Conservation (phyloP, 2,888 invertebrate species). For the Camponotus fellah region DNA sequence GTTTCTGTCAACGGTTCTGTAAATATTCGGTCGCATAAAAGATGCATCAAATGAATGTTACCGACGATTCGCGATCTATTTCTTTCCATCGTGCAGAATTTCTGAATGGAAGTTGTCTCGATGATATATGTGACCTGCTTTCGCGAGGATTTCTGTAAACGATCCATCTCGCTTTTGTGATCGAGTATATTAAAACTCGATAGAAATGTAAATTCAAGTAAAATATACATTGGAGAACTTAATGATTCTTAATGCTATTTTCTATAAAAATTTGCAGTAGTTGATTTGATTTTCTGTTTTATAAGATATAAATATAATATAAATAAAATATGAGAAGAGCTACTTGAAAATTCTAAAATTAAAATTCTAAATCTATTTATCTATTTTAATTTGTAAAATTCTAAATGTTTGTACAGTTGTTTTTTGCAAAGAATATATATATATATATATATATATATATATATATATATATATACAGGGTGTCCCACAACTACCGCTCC, state of each 20-base stretch:
- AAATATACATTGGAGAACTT: conserved; percentile 6
- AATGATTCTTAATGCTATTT: background rate
- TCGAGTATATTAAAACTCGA: background rate
- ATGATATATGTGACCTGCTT: conserved; percentile 42
- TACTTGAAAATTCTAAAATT: conserved; percentile 1
- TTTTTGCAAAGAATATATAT: background rate
- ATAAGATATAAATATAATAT: background rate
- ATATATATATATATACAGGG: background rate
- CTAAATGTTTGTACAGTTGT: background rate
- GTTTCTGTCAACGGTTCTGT: conserved; percentile 14
- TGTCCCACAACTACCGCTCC: no score
- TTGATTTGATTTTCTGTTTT: background rate
- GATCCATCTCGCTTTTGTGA: conserved; percentile 36
- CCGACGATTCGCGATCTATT: conserved; percentile 1
- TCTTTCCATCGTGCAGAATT: background rate
- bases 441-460: background rate
- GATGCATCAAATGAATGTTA: background rate
- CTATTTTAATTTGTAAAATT: no score
- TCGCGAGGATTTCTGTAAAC: conserved; percentile 23
- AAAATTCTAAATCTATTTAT: no score
- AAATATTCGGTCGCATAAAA: conserved; percentile 22
- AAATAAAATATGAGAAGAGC: background rate
- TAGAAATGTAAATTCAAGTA: background rate
- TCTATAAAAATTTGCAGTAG: background rate
- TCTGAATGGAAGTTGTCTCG: conserved; percentile 20